phyloP scores from a whole-genome alignment of 92 coral and sea anemone species.

The Pocillopora grandis region DNA sequence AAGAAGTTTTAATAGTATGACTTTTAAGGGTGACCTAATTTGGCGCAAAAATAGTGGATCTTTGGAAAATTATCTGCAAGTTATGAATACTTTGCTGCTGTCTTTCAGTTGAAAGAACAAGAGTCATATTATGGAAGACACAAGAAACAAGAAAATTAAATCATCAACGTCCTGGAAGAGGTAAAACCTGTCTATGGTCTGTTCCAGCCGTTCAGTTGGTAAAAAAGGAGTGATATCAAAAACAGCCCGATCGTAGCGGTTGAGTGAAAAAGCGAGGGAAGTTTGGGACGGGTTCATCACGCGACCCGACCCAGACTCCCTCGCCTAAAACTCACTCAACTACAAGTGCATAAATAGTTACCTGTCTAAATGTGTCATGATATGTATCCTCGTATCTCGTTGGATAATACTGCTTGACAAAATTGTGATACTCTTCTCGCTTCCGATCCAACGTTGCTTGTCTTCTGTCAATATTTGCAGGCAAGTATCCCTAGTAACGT shows the following conservation, averaged over 20 bases:
- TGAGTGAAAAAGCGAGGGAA: neutral
- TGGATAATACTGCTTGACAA: slow-evolving; percentile 89
- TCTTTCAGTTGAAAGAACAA: too few relatives aligned
- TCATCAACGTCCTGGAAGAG: too few relatives aligned
- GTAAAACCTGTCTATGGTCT: neutral
- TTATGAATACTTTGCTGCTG: too few relatives aligned
- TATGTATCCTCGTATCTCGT: slow-evolving; percentile 96
- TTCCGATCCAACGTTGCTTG: slow-evolving; percentile 93
- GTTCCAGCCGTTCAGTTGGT: neutral
- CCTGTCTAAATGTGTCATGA: slow-evolving; percentile 98
- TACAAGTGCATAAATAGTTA: neutral
- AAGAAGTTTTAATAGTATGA: too few relatives aligned
- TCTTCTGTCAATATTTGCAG: slow-evolving; percentile 96
- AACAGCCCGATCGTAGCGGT: neutral
- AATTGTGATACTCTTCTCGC: slow-evolving; percentile 92
- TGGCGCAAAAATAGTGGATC: too few relatives aligned
- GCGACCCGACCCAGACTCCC: too few relatives aligned
- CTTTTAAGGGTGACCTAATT: too few relatives aligned
- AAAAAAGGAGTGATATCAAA: neutral
- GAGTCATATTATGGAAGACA: too few relatives aligned
- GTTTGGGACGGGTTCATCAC: too few relatives aligned
- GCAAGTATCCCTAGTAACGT: slow-evolving; percentile 81
- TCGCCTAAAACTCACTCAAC: too few relatives aligned
- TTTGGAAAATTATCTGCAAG: too few relatives aligned
- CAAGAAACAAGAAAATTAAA: too few relatives aligned